phyloP scores from a whole-genome alignment of 2,888 invertebrate genomes.

The Gortyna flavago region DNA sequence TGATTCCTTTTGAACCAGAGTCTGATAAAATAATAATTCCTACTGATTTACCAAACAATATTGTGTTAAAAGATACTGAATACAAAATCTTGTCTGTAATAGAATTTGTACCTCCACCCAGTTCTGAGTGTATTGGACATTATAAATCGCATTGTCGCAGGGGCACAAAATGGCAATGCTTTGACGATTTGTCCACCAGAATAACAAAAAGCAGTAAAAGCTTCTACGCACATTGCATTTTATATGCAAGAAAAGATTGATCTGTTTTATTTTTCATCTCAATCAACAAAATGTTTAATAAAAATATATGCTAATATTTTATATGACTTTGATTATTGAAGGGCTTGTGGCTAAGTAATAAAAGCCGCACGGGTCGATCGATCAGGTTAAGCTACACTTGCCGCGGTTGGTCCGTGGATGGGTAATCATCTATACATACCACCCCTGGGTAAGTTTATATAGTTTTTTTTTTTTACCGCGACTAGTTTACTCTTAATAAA shows the following conservation, averaged over 20 bases:
- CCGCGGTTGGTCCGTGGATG: too few species aligned
- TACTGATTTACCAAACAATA: constrained; percentile 9
- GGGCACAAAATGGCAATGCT: constrained; percentile 9
- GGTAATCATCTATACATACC: too few species aligned
- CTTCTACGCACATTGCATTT: background rate
- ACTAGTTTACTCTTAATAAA: too few species aligned
- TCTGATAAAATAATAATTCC: constrained; percentile 2
- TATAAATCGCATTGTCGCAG: background rate
- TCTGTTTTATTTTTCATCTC: too few species aligned
- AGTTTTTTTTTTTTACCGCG: too few species aligned
- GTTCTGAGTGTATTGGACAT: constrained; percentile 9
- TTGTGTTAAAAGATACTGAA: constrained; percentile 6
- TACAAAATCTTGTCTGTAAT: constrained; percentile 1
- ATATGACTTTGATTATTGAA: too few species aligned
- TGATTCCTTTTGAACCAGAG: constrained; percentile 1
- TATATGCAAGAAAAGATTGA: background rate
- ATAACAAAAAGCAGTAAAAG: constrained; percentile 10
- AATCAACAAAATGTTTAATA: too few species aligned
- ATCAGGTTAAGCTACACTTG: too few species aligned
- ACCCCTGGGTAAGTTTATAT: too few species aligned
- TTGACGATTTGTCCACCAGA: constrained; percentile 6
- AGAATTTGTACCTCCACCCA: background rate
- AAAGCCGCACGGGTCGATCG: too few species aligned
- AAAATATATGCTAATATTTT: too few species aligned
- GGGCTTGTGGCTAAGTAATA: too few species aligned